Base-by-base conservation (phyloP, 2,113 vertebrate species). In the Lota lota region DNA sequence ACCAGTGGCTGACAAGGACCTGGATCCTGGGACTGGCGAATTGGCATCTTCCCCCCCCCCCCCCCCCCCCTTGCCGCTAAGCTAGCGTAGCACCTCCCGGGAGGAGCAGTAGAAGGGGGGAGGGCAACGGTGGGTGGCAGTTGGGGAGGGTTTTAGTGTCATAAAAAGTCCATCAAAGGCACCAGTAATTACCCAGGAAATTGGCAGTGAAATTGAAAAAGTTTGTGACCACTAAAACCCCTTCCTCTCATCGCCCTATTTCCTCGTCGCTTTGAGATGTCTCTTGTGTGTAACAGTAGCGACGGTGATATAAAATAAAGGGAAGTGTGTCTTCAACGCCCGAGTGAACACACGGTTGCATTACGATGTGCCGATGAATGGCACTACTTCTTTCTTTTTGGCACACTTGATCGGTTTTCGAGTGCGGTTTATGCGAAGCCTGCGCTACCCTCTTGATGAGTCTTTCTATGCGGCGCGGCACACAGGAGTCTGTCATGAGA, bases 121-220 rank as follows among this genome's bases (percentile, higher is more conserved):
- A 14, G 40, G 40, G 40, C 40, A 11, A 7, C 10, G 40, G 40
- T 12, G 40, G 40, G 40, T 14, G 40, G 53, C 1, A 16, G 53
- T 6, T 56, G 87, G 85, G 12, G 40, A 47, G 82, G 77, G 85
- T 88, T 86, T 79, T 76, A 70, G 80, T 79, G 86, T 86, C 89
- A 85, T 93, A 89, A 91, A 94, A 94, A 93, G 88, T 86, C 89
- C 92, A 94, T 94, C 92, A 93, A 83, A 90, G 85, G 86, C 89
- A 82, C 80, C 85, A 79, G 90, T 93, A 94, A 95, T 94, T 92
- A 87, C 88, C 73, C 89, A 91, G 92, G 91, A 93, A 94, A 94
- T 93, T 93, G 92, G 88, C 88, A 90, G 81, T 92, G 93, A 93
- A 94, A 92, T 94, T 93, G 92, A 88, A 95, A 94, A 94, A 93